A percentile compares a stretch with the other conserved stretches of the same genome.
phyloP scores from a whole-genome alignment of 2,888 invertebrate genomes.

The Omphaloscelis lunosa region DNA sequence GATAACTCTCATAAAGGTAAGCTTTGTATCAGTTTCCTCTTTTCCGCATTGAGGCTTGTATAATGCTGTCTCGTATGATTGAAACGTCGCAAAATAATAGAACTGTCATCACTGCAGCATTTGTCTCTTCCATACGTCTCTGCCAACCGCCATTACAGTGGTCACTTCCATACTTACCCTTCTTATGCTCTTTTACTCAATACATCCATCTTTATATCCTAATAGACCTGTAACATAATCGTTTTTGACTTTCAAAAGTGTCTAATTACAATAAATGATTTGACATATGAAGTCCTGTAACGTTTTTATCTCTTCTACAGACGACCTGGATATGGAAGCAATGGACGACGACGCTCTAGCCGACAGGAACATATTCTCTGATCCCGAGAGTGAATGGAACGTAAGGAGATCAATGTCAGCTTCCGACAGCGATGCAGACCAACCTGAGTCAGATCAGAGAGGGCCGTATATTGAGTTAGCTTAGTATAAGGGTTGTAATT shows the following conservation, averaged over 20 bases:
- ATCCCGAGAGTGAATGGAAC: conserved; percentile 93
- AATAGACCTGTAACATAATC: neutral
- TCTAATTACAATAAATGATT: no score
- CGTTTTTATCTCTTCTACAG: conserved; percentile 67
- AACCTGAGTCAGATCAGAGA: conserved; percentile 91
- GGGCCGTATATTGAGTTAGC: conserved; percentile 71
- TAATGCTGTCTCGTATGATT: neutral
- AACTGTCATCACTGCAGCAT: neutral
- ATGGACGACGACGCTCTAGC: conserved; percentile 89
- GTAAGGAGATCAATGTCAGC: conserved; percentile 71
- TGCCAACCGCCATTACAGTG: no score
- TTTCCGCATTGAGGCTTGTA: no score
- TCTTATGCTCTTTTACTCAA: neutral
- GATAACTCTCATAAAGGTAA: neutral
- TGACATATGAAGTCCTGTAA: neutral
- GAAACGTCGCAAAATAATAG: neutral
- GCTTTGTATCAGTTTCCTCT: neutral
- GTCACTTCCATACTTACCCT: neutral
- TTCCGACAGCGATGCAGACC: conserved; percentile 83
- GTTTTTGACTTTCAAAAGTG: no score
- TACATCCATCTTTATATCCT: neutral
- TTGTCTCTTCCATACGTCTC: no score
- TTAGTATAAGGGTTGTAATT: conserved; percentile 50
- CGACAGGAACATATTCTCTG: conserved; percentile 92
- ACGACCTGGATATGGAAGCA: conserved; percentile 80